phyloP scores from a whole-genome alignment of 1,140 invertebrate genomes.

The Leptestheria dahalacensis region DNA sequence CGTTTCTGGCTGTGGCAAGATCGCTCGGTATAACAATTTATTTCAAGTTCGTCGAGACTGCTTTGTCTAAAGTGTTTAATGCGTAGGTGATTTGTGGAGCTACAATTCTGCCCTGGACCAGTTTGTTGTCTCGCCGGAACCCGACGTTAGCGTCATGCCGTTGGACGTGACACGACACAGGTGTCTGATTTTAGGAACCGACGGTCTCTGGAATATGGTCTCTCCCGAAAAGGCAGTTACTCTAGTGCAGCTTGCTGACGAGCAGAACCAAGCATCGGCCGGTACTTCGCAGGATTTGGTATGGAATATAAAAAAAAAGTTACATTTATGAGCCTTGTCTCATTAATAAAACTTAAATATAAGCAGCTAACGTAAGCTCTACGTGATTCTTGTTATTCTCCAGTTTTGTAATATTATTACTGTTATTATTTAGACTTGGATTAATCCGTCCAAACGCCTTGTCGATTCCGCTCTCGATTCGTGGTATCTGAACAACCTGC shows the following conservation, averaged over 20 bases:
- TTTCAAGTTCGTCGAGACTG: background rate
- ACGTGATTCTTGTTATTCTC: too few relatives aligned
- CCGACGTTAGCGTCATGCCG: constrained; percentile 74
- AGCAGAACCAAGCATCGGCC: constrained; percentile 48
- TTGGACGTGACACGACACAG: constrained; percentile 63
- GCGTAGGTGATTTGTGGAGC: constrained; percentile 83
- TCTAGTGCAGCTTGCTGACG: constrained; percentile 63
- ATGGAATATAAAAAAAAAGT: too few relatives aligned
- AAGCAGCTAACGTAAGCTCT: too few relatives aligned
- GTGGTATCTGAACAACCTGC: constrained; percentile 59
- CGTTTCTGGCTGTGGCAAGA: constrained; percentile 87
- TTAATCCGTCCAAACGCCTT: constrained; percentile 78
- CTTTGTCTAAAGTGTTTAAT: background rate
- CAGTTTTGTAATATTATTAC: too few relatives aligned
- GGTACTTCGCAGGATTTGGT: background rate
- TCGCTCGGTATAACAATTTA: constrained; percentile 56
- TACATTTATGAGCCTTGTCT: too few relatives aligned
- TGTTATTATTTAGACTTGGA: constrained; percentile 34
- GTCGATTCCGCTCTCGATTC: constrained; percentile 58
- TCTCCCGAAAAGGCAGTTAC: constrained; percentile 65
- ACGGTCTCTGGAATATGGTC: constrained; percentile 94
- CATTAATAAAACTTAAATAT: too few relatives aligned
- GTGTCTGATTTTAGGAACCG: constrained; percentile 88
- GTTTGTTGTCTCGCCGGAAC: constrained; percentile 94
- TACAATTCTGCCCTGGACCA: constrained; percentile 76